phyloP scores from a whole-genome alignment of 2,888 invertebrate genomes.

The Heliothis peltigera region DNA sequence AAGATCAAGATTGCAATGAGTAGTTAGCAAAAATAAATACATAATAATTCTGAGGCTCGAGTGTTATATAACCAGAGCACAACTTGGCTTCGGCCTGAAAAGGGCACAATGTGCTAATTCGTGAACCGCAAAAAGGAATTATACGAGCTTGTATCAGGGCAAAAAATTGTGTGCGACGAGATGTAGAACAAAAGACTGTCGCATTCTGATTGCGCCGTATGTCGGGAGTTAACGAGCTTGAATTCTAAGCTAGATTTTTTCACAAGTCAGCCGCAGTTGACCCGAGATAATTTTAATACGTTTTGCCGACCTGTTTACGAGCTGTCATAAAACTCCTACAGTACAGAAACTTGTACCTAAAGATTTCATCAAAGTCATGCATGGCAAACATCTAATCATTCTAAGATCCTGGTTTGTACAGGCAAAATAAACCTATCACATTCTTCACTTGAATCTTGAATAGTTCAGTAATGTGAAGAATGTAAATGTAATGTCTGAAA shows the following conservation, averaged over 20 bases:
- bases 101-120: constrained; percentile 45
- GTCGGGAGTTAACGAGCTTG: constrained; percentile 41
- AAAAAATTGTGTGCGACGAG: constrained; percentile 45
- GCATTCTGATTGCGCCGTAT: constrained; percentile 51
- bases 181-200: constrained; percentile 53
- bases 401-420: constrained; percentile 5
- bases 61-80: constrained; percentile 39
- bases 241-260: constrained; percentile 39
- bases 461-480: too few species aligned
- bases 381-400: neutral
- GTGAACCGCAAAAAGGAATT: constrained; percentile 45
- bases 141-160: constrained; percentile 31
- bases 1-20: constrained; percentile 61
- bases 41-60: constrained; percentile 31
- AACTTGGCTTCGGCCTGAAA: constrained; percentile 31
- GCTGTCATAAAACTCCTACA: constrained; percentile 11
- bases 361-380: constrained; percentile 1
- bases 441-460: too few species aligned
- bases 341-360: neutral
- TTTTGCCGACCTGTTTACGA: constrained; percentile 7
- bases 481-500: too few species aligned
- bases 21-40: constrained; percentile 36
- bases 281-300: constrained; percentile 1
- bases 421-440: constrained; percentile 12
- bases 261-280: constrained; percentile 4